Base-by-base conservation (phyloP, 2,797 vertebrate genomes). In the Polyboroides typus region DNA sequence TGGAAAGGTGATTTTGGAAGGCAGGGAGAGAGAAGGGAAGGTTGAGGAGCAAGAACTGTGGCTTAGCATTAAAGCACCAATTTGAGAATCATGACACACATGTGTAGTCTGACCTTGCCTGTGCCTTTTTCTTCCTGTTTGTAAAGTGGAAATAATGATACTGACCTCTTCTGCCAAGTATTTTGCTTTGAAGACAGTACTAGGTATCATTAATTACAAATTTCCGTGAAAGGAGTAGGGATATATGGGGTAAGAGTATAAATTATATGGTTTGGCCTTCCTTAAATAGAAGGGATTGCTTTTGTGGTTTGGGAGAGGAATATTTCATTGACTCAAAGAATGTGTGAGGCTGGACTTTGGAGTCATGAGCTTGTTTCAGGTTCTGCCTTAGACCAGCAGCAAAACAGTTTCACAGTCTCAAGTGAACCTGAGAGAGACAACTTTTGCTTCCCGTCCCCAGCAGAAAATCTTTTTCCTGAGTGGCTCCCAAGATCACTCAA, bases 381-480 rank as follows among this genome's bases (percentile, higher is more conserved):
- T n/a, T 73, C 53, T 52, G 20, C 18, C 26, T 67, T 60, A 59
- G 47, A 47, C 22, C 23, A 78, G 6, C 9, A 59, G 16, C 6
- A 52, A 85, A 86, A 47, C 7, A 20, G 9, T 42, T 92, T 29
- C 14, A 45, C 25, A 48, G 6, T 25, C 15, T 82, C 44, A 47
- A 11, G 9, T 13, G 38, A 68, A 48, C 1, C 6, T 1, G 0
- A 47, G 26, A 48, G 3, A 63, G 12, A 45, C 4, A 60, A 9
- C 7, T 64, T 90, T 73, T 72, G 3, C 22, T 56, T 86, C 34
- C 34, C 45, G 3, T 47, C 9, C 11, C 6, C 11, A 87, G 33
- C 10, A 85, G 36, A 76, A 82, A 64, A 21, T 8, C 4, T n/a
- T 66, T 79, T 47, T 34, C 20, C 50, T 76, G n/a, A 33, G 47